A percentile compares a stretch with the other conserved stretches of the same genome.
Conservation (phyloP, 2,113 vertebrate species). For the Emberiza fucata region DNA sequence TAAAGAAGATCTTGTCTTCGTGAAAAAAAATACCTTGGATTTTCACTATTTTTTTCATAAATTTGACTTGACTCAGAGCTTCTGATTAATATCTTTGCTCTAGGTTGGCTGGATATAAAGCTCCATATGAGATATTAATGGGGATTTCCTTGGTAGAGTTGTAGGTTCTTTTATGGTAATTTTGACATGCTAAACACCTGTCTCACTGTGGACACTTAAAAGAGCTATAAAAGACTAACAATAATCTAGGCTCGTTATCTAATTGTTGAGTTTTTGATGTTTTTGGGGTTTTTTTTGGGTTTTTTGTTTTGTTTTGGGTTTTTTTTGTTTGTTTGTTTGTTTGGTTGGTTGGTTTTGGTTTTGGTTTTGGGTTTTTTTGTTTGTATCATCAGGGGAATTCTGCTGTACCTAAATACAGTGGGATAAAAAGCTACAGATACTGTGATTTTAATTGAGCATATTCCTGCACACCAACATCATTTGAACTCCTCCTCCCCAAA, state of each 20-base stretch:
- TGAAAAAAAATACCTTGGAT: not conserved
- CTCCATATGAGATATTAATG: not conserved
- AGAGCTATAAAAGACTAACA: not conserved
- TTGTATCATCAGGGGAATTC: not conserved
- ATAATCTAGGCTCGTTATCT: not conserved
- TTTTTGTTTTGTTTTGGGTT: not conserved
- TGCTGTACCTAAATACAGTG: not conserved
- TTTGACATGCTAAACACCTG: not conserved
- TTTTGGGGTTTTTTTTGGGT: too few species aligned
- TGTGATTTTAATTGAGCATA: not conserved
- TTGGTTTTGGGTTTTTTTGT: too few species aligned
- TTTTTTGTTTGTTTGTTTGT: too few species aligned
- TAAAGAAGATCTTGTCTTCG: not conserved
- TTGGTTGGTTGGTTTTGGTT: too few species aligned
- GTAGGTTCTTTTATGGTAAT: not conserved
- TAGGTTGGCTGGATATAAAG: not conserved
- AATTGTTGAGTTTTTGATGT: not conserved
- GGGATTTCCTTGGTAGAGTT: not conserved
- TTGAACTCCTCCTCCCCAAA: not conserved
- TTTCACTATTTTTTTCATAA: not conserved
- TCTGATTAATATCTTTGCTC: rapidly evolving
- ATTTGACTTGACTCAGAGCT: not conserved
- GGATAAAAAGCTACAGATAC: not conserved
- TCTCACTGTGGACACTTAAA: not conserved
- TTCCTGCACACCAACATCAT: not conserved